Base-by-base conservation (phyloP, 2,113 vertebrate genomes). In the Dipodomys spectabilis region DNA sequence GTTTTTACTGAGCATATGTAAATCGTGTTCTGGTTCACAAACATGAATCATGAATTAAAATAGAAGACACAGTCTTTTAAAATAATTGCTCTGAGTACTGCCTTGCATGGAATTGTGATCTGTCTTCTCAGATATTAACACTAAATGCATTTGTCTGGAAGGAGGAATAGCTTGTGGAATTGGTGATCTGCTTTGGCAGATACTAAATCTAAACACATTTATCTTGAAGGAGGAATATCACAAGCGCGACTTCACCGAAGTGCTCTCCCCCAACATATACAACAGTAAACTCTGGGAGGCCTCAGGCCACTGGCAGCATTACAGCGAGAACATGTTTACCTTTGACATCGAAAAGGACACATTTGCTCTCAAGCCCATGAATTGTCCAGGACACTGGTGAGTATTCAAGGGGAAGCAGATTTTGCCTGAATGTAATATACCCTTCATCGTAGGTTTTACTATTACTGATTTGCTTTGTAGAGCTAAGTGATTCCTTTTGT, bases 361-460 rank as follows among this genome's bases (percentile, higher is more conserved):
- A 3, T 99, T 99, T 75, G 99, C 99, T 8, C 98, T 99, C 15
- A 99, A 99, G 93, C 99, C 99, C 2, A 99, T 99, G 99, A 99
- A 99, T 97, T 99, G 99, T 79, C 99, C 99, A 0, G 99, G 99
- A 82, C 99, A 99, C 95, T 99, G 99, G 99, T 99, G 98, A 97
- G 97, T 97, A 75, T 11, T 86, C 7, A 7, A 25, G 10, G 22
- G 22, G 20, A 75, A 80, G 62, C 28, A 30, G 8, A 23, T 62
- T 83, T 57, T 68, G 30, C 45, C 25, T 15, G 35, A 49, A 15
- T 15, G 0, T 12, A 8, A 2, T 68, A 57, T 10, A 30, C 1
- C 12, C 27, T 19, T 73, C 8, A 12, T 81, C 30, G 13, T 20
- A 60, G 62, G n/a, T 92, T 39, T 80, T 71, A 23, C 25, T 86